These are phyloP conservation scores for Aleiodes leptofemur DNA, from an alignment of 2,888 invertebrate genomes.

Conservation along the genomic window DNA sequence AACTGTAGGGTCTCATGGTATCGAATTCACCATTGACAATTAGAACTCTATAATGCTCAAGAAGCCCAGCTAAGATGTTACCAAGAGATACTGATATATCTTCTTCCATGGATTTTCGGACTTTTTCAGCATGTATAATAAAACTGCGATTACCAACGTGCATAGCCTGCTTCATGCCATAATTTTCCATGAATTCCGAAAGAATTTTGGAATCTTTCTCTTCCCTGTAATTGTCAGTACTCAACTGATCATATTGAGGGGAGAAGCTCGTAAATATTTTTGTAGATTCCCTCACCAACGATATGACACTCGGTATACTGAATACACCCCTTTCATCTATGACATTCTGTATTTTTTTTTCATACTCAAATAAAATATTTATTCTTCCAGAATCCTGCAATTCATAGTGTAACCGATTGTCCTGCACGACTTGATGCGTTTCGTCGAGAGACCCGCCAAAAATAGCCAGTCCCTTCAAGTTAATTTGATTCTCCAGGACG, in stretches of 20 bases:
- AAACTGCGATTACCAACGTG: constrained; percentile 91
- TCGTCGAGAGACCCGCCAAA: constrained; percentile 91
- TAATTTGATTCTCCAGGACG: constrained; percentile 80
- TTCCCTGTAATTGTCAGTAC: constrained; percentile 76
- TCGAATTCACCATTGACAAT: constrained; percentile 95
- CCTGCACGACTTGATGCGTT: constrained; percentile 84
- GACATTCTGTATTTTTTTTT: constrained; percentile 78
- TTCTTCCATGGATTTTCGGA: constrained; percentile 82
- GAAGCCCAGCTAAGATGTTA: constrained; percentile 82
- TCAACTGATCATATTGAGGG: constrained; percentile 85
- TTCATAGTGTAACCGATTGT: constrained; percentile 87
- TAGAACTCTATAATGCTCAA: constrained; percentile 83
- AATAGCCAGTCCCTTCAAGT: constrained; percentile 83
- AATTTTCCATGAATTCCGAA: constrained; percentile 80
- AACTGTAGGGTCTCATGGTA: constrained; percentile 91
- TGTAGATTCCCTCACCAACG: constrained; percentile 77
- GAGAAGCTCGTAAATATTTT: constrained; percentile 86
- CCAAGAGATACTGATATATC: constrained; percentile 91
- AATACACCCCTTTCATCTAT: constrained; percentile 84
- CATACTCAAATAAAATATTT: constrained; percentile 79
- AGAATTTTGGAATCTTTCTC: constrained; percentile 76
- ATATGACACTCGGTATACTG: constrained; percentile 83
- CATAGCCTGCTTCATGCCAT: constrained; percentile 82
- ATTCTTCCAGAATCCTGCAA: constrained; percentile 81
- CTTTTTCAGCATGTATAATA: constrained; percentile 78